Base-by-base conservation (phyloP, 1,140 invertebrate species). In the Lutraria rhynchaena region DNA sequence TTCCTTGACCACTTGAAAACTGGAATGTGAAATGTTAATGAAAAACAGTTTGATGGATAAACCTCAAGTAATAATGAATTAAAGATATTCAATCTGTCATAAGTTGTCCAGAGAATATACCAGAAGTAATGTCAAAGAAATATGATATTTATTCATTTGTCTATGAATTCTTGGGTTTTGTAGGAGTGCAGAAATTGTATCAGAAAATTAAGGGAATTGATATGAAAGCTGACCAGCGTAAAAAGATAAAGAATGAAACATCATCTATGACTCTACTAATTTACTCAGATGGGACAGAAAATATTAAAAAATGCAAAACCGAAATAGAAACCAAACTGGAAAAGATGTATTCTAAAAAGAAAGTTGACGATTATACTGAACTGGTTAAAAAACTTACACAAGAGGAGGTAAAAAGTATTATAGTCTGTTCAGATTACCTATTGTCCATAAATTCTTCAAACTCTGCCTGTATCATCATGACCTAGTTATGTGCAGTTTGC, bases 251-350 rank as follows among this genome's bases (percentile, higher is more conserved):
- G 24, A 31, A 35, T 24, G 37, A 51, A 24, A 44, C 35, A 51
- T 77, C 75, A 17, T 65, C 75, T 4, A 13, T 77, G 44, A 27
- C 44, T 53, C 29, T 77, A 2, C 31, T 37, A 24, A 77, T 77
- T n/a, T 77, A 65, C 22, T 77, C 75, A 7, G 75, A 77, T 35
- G n/a, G 31, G 11, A 41, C 27, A 41, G 22, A 46, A 11, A 77
- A 77, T 27, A 77, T 77, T 53, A 41, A 65, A 0, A 41, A 27
- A 27, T 77, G 75, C 33, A 77, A 55, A 55, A 51, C 41, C 15
- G 60, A 24, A 63, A 13, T 77, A 31, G 46, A 77, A 9, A 35
- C 60, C 17, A 29, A 67, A 49, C n/a, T 77, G 17, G 75, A 77
- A 41, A n/a, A 77, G 22, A 22, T 9, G 22, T 55, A 63, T 22